These are phyloP conservation scores for Mus spicilegus DNA, from an alignment of 2,113 vertebrate species.

Conservation along the genomic window DNA sequence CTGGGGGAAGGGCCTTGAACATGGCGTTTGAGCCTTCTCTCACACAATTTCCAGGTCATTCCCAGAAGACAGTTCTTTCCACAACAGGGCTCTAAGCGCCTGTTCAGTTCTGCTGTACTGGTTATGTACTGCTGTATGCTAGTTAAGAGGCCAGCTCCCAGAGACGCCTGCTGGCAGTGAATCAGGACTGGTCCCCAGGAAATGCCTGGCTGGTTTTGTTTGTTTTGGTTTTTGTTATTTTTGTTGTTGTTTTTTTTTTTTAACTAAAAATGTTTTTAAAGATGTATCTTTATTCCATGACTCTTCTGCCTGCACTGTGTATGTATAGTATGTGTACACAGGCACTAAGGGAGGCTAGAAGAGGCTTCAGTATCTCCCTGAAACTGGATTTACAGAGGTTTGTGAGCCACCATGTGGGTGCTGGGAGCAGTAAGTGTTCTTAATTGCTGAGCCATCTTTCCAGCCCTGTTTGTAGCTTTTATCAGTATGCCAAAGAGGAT, in stretches of 20 bases:
- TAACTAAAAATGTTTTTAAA: neutral
- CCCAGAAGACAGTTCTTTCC: neutral
- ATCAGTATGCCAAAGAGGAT: neutral
- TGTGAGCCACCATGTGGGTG: neutral
- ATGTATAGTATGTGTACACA: neutral
- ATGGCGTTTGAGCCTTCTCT: neutral
- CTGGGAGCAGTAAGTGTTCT: neutral
- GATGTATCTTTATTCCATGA: neutral
- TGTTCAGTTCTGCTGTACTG: neutral
- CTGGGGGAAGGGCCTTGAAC: no score
- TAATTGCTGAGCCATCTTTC: neutral
- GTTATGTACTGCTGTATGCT: neutral
- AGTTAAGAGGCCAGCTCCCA: neutral
- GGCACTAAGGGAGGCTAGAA: neutral
- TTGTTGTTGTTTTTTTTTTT: neutral
- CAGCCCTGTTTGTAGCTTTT: no score
- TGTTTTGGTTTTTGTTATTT: neutral
- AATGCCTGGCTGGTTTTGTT: neutral
- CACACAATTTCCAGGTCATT: neutral
- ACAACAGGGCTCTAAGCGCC: neutral
- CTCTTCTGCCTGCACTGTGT: neutral
- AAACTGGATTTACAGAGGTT: neutral
- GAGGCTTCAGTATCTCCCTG: neutral
- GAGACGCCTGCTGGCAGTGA: no score
- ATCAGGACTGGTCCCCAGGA: neutral